Evolutionary conservation across 1,140 invertebrate species (phyloP).

Genomic region (Eupristina koningsbergeri): DNA sequence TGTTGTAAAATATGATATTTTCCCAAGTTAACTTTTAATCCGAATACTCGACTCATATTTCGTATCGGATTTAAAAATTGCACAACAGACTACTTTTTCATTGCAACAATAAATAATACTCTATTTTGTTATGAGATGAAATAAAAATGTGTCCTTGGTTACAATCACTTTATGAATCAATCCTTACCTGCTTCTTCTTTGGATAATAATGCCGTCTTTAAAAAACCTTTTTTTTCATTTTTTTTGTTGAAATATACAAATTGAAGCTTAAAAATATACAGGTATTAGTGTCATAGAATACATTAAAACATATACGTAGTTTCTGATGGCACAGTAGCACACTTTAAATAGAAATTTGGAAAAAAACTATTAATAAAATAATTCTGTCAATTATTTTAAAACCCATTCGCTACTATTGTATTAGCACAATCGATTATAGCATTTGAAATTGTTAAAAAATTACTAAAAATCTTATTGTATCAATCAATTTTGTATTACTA

Average conservation of each 20-base stretch:
- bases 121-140: conserved; percentile 5
- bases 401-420: neutral
- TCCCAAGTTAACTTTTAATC: conserved; percentile 14
- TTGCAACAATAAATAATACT: conserved; percentile 3
- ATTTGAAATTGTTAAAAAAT: neutral
- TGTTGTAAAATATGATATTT: neutral
- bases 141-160: neutral
- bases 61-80: conserved; percentile 18
- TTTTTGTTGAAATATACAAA: no score
- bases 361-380: neutral
- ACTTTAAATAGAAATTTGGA: neutral
- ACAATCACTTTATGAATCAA: neutral
- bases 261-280: no score
- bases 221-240: no score
- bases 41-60: conserved; percentile 15
- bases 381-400: neutral
- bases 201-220: no score
- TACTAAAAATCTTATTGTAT: no score
- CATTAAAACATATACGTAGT: neutral
- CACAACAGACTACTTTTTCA: conserved; percentile 14
- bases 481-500: no score
- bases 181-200: neutral
- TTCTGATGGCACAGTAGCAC: neutral
- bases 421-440: neutral
- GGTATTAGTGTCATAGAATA: neutral